Evolutionary conservation across 2,797 vertebrate species (phyloP).

Genomic region (Philypnodon macrostomus): DNA sequence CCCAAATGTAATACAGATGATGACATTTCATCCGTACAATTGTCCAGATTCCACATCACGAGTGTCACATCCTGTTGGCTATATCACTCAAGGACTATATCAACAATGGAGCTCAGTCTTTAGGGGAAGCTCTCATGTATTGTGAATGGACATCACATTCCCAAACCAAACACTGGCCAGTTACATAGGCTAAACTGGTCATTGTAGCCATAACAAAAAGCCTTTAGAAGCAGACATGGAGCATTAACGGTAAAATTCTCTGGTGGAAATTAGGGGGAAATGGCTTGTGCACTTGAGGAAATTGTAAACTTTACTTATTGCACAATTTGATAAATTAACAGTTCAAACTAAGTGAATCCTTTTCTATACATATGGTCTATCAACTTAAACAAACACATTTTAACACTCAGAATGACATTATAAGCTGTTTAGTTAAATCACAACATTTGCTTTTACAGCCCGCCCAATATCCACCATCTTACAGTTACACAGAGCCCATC

Average conservation of each 20-base stretch:
- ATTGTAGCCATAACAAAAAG: slow-evolving; percentile 73
- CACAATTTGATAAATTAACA: slow-evolving; percentile 48
- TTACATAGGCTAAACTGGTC: slow-evolving; percentile 61
- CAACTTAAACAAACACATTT: slow-evolving; percentile 19
- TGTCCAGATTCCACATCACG: slow-evolving; percentile 63
- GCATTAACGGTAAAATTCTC: slow-evolving; percentile 63
- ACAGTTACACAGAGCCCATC: slow-evolving; percentile 59
- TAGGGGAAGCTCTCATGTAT: slow-evolving; percentile 48
- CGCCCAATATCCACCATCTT: slow-evolving; percentile 30
- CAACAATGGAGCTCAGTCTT: slow-evolving; percentile 65
- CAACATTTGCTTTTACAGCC: slow-evolving; percentile 18
- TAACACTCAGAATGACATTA: slow-evolving; percentile 18
- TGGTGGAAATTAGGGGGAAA: slow-evolving; percentile 52
- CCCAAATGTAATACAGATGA: slow-evolving; percentile 37
- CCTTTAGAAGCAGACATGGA: slow-evolving; percentile 60
- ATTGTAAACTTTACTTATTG: slow-evolving; percentile 67
- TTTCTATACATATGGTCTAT: slow-evolving; percentile 21
- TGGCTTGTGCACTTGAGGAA: slow-evolving; percentile 53
- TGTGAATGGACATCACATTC: slow-evolving; percentile 59
- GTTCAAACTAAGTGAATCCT: slow-evolving; percentile 40
- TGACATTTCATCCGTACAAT: slow-evolving; percentile 49
- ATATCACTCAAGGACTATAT: slow-evolving; percentile 50
- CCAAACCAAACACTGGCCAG: slow-evolving; percentile 72
- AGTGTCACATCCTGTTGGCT: slow-evolving; percentile 59
- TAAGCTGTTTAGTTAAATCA: slow-evolving; percentile 28